phyloP scores from a whole-genome alignment of 2,888 invertebrate genomes.

The Onchidella celtica region DNA sequence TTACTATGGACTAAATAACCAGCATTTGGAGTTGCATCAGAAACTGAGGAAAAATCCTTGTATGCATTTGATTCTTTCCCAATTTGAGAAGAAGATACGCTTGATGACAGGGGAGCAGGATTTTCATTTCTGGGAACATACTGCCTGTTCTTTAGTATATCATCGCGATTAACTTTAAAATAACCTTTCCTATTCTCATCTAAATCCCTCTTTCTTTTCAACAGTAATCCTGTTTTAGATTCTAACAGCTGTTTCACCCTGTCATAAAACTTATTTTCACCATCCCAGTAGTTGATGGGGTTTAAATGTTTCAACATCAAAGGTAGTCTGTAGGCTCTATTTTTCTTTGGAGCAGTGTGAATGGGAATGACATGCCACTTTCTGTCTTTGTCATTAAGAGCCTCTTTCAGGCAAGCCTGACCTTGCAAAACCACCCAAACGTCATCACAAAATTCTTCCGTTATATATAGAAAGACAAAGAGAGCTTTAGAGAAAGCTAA shows the following conservation, averaged over 20 bases:
- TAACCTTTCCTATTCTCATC: background rate
- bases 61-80: no score
- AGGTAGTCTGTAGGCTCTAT: slow-evolving; percentile 6
- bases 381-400: slow-evolving; percentile 13
- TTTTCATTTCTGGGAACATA: no score
- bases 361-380: slow-evolving; percentile 40
- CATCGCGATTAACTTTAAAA: background rate
- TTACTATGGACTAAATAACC: no score
- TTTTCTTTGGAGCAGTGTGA: slow-evolving; percentile 31
- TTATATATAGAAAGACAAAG: slow-evolving; percentile 38
- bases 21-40: no score
- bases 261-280: slow-evolving; percentile 35
- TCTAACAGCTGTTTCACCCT: slow-evolving; percentile 32
- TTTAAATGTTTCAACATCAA: slow-evolving; percentile 17
- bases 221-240: slow-evolving; percentile 8
- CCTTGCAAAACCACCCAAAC: slow-evolving; percentile 20
- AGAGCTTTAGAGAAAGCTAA: slow-evolving; percentile 38
- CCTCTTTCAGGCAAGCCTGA: slow-evolving; percentile 31
- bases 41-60: no score
- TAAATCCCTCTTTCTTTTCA: slow-evolving; percentile 12
- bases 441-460: slow-evolving; percentile 25
- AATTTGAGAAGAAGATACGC: no score
- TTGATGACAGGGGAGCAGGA: no score
- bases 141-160: background rate
- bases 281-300: slow-evolving; percentile 36